Evolutionary conservation across 1,140 invertebrate genomes (phyloP).

Genomic region (Drosophila pseudoananassae): DNA sequence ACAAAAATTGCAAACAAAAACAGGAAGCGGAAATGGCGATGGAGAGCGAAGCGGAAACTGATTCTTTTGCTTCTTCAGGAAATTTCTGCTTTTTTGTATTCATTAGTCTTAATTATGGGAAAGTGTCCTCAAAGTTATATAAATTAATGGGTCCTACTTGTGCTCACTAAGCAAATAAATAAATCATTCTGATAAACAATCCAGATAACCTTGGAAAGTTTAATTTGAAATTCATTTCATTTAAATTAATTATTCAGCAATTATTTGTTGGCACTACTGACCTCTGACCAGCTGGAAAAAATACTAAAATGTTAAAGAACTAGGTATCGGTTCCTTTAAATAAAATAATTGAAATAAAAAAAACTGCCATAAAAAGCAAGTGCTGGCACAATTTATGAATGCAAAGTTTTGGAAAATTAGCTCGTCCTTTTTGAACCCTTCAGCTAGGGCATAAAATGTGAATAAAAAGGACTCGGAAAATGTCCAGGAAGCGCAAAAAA

Average conservation of each 20-base stretch:
- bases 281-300: conserved; percentile 30
- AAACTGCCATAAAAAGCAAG: conserved; percentile 13
- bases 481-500: conserved; percentile 14
- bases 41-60: conserved; percentile 9
- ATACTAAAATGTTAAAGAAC: background rate
- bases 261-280: conserved; percentile 57
- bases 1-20: background rate
- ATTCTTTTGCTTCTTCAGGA: background rate
- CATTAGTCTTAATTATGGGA: conserved; percentile 67
- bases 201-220: conserved; percentile 69
- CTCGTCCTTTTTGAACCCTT: conserved; percentile 13
- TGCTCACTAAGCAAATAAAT: conserved; percentile 1
- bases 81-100: background rate
- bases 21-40: conserved; percentile 25
- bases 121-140: conserved; percentile 42
- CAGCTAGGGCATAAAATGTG: conserved; percentile 26
- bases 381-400: conserved; percentile 4
- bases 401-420: background rate
- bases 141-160: conserved; percentile 23
- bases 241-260: conserved; percentile 74
- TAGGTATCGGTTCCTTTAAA: too few species aligned
- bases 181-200: background rate
- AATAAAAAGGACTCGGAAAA: conserved; percentile 44
- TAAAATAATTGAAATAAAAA: conserved; percentile 4
- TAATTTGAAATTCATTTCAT: conserved; percentile 59